A percentile compares a stretch with the other conserved stretches of the same genome.
phyloP scores from a whole-genome alignment of 2,113 vertebrate genomes.

The Erinaceus europaeus region DNA sequence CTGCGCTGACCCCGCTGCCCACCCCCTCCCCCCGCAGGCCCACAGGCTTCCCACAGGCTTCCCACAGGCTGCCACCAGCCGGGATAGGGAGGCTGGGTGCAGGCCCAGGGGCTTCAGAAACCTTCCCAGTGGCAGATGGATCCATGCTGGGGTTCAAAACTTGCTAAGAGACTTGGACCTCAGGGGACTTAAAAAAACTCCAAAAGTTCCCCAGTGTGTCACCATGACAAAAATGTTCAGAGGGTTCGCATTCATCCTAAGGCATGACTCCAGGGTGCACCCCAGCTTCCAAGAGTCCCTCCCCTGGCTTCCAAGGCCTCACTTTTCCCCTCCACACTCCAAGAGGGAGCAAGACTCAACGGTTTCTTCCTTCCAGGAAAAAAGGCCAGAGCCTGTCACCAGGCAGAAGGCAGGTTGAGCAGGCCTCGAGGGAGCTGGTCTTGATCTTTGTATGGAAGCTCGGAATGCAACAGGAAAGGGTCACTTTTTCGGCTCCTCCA shows the following conservation, averaged over 20 bases:
- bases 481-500: background rate
- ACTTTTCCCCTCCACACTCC: background rate
- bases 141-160: background rate
- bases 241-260: background rate
- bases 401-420: no score
- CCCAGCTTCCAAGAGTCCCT: background rate
- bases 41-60: background rate
- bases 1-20: constrained; percentile 22
- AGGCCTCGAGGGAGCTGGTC: background rate
- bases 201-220: background rate
- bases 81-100: background rate
- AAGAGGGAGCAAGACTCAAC: background rate
- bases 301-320: background rate
- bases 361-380: background rate
- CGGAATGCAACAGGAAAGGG: background rate
- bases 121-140: background rate
- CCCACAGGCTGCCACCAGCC: background rate
- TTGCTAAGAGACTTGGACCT: background rate
- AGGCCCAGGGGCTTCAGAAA: background rate
- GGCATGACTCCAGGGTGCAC: background rate
- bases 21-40: constrained; percentile 52
- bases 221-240: background rate
- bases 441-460: background rate
- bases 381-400: background rate
- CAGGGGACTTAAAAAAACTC: background rate